phyloP scores from a whole-genome alignment of 2,888 invertebrate genomes.

The Boloria euphrosyne region DNA sequence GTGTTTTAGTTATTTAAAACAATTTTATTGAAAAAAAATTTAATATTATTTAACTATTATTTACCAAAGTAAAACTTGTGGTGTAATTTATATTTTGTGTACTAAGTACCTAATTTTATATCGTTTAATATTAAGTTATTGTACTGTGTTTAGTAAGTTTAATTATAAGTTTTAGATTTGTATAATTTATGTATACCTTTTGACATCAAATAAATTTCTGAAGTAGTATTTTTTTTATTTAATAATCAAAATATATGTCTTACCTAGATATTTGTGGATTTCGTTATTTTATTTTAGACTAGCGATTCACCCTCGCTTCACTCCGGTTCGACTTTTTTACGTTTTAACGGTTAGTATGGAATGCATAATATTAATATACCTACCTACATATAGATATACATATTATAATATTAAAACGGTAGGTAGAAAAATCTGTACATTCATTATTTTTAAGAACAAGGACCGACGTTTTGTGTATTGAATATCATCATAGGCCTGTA shows the following conservation, averaged over 20 bases:
- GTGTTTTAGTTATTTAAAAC: background rate
- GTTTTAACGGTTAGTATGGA: no score
- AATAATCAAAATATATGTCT: background rate
- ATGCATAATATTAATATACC: no score
- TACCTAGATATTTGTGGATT: no score
- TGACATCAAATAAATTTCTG: conserved; percentile 13
- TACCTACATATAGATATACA: no score
- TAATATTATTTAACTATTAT: conserved; percentile 2
- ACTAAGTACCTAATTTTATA: background rate
- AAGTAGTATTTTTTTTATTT: background rate
- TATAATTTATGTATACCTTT: conserved; percentile 16
- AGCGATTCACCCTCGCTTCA: no score
- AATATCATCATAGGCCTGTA: no score
- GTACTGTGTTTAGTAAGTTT: conserved; percentile 17
- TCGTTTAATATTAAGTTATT: background rate
- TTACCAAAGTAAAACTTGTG: conserved; percentile 18
- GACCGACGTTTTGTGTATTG: no score
- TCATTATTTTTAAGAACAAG: no score
- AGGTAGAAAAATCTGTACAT: no score
- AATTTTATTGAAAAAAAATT: background rate
- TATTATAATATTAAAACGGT: no score
- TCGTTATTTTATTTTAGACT: no score
- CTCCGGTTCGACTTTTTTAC: no score
- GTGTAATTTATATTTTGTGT: background rate
- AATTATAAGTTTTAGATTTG: conserved; percentile 11